Base-by-base conservation (phyloP, 2,888 invertebrate genomes). In the Dicyrtoma fusca region DNA sequence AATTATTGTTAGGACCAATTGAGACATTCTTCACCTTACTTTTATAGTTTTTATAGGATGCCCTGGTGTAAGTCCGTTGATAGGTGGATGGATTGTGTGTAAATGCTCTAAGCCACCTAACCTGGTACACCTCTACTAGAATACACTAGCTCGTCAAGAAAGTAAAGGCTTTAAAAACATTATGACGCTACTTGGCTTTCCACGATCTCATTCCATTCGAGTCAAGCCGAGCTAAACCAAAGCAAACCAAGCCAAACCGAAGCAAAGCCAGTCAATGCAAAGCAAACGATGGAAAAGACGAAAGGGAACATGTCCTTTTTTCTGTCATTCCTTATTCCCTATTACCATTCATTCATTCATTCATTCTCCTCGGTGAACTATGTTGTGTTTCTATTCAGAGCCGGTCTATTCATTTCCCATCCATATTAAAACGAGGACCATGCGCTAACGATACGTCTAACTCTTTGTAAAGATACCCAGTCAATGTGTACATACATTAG, bases 321-420 rank as follows among this genome's bases (percentile, higher is more conserved):
- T 59, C 61, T 69, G 47, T 57, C 69, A 47, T 69, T 69, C 69
- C 25, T 45, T 59, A 59, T 69, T 49, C 42, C 57, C 57, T 57
- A 49, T 69, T n/a, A n/a, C n/a, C 61, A 45, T 72, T 71, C 59
- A 65, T 64, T 64, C 71, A 64, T 71, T 72, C 66, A 72, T 72
- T 72, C 72, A 66, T 66, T 72, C 72, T 63, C 61, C 66, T 66
- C 61, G 51, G 72, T 72, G 72, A 72, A 72, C 72, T 72, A 72
- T 72, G 66, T 72, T 72, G 72, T 66, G 72, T 62, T 66, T 59
- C 72, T 72, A 68, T 69, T 72, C 68, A 72, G 34, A 57, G 26
- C 11, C 26, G 21, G 51, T 65, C 53, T 19, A 65, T 53, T 65
- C 65, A 57, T 44, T 57, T 68, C 34, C 45, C 42, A 66, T 57